Evolutionary conservation across 1,140 invertebrate species (phyloP).

Genomic region (Drosophila navojoa): DNA sequence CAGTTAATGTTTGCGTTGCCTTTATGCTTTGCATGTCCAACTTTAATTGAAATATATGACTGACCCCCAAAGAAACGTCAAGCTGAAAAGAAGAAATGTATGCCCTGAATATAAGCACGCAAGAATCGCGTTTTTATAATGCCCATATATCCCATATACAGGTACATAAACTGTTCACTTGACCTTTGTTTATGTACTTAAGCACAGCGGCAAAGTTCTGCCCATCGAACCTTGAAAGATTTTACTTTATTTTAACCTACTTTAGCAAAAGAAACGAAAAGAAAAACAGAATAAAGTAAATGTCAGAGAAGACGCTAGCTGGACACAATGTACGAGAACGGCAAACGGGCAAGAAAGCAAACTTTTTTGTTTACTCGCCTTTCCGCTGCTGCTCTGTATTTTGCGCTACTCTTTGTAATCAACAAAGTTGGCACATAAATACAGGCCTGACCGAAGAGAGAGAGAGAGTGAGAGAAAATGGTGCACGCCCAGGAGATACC

Average conservation of each 20-base stretch:
- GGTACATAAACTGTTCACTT: constrained; percentile 38
- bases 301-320: constrained; percentile 12
- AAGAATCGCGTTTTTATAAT: constrained; percentile 12
- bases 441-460: constrained; percentile 50
- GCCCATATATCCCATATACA: not conserved
- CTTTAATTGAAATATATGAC: constrained; percentile 78
- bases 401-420: constrained; percentile 52
- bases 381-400: constrained; percentile 28
- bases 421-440: constrained; percentile 58
- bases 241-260: constrained; percentile 46
- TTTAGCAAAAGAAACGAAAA: not conserved
- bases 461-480: no score
- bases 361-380: constrained; percentile 42
- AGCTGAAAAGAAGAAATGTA: constrained; percentile 7
- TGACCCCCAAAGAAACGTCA: constrained; percentile 48
- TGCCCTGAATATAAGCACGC: constrained; percentile 58
- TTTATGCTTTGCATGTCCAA: constrained; percentile 70
- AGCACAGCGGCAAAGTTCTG: constrained; percentile 27
- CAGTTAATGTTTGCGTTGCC: constrained; percentile 21
- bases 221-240: constrained; percentile 57
- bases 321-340: constrained; percentile 2
- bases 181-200: constrained; percentile 38
- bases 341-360: constrained; percentile 37
- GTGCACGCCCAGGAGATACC: constrained; percentile 3
- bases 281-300: constrained; percentile 1